Evolutionary conservation across 2,113 vertebrate genomes (phyloP).

Genomic region (Pogona vitticeps): DNA sequence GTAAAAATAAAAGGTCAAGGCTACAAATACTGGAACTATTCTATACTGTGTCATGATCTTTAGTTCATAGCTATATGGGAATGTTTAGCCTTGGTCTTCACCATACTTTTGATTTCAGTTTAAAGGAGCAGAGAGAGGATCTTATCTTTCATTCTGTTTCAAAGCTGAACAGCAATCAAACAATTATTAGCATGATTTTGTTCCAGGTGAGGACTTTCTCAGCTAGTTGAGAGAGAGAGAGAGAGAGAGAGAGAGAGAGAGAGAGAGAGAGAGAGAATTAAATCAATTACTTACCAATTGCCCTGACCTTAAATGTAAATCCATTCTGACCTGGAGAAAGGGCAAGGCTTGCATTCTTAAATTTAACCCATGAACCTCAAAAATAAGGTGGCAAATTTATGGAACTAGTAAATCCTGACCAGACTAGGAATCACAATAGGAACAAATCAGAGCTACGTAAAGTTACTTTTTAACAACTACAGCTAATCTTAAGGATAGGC

Average conservation of each 20-base stretch:
- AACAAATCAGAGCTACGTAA: no score
- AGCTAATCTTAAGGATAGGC: no score
- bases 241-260: neutral
- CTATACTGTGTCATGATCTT: neutral
- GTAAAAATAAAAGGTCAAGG: neutral
- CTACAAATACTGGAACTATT: neutral
- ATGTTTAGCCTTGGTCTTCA: neutral
- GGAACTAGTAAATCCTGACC: neutral
- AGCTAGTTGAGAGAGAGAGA: neutral
- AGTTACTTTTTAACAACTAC: no score
- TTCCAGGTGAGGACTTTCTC: neutral
- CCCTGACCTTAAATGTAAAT: conserved; percentile 25
- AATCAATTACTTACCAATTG: conserved; percentile 18
- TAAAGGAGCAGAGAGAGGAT: neutral
- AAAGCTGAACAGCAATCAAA: no score
- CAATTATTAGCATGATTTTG: no score
- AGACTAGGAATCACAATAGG: no score
- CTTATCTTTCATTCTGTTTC: neutral
- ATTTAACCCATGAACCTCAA: neutral
- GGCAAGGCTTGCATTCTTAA: neutral
- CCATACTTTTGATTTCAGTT: neutral
- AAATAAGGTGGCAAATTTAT: neutral
- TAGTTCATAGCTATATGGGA: no score
- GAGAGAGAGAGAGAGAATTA: conserved; percentile 24
- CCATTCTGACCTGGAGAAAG: neutral